A percentile compares a stretch with the other conserved stretches of the same genome.
Evolutionary conservation across 1,140 invertebrate species (phyloP).

Genomic region (Zaprionus camerounensis): DNA sequence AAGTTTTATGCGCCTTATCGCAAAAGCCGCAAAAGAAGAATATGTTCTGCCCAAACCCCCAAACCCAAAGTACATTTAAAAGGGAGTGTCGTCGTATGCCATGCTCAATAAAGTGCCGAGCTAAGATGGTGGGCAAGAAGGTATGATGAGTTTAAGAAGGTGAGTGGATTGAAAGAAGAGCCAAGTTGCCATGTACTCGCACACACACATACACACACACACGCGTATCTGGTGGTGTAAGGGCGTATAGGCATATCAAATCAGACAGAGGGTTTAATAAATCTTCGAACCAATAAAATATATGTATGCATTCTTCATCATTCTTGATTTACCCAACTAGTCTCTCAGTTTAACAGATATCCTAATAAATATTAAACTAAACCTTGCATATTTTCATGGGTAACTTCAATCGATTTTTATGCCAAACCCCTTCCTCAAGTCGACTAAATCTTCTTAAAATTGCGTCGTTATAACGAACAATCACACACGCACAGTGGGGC

Average conservation of each 20-base stretch:
- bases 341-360: not conserved
- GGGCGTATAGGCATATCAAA: constrained; percentile 22
- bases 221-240: constrained; percentile 52
- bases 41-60: constrained; percentile 9
- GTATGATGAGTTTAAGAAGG: not conserved
- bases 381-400: constrained; percentile 60
- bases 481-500: not conserved
- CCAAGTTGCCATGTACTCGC: not conserved
- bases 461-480: not conserved
- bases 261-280: constrained; percentile 23
- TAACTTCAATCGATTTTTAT: constrained; percentile 67
- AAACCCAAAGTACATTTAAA: constrained; percentile 36
- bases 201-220: not conserved
- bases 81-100: constrained; percentile 14
- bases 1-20: constrained; percentile 64
- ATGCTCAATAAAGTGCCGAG: constrained; percentile 20
- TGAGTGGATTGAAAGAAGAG: not conserved
- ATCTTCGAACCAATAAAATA: not conserved
- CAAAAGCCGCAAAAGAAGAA: constrained; percentile 48
- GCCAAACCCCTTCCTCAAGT: not conserved
- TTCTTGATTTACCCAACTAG: not conserved
- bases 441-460: constrained; percentile 45
- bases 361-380: constrained; percentile 12
- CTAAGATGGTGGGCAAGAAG: not conserved
- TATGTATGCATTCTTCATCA: not conserved